A percentile compares a stretch with the other conserved stretches of the same genome.
phyloP scores from a whole-genome alignment of 2,113 vertebrate genomes.

The Rafetus swinhoei region DNA sequence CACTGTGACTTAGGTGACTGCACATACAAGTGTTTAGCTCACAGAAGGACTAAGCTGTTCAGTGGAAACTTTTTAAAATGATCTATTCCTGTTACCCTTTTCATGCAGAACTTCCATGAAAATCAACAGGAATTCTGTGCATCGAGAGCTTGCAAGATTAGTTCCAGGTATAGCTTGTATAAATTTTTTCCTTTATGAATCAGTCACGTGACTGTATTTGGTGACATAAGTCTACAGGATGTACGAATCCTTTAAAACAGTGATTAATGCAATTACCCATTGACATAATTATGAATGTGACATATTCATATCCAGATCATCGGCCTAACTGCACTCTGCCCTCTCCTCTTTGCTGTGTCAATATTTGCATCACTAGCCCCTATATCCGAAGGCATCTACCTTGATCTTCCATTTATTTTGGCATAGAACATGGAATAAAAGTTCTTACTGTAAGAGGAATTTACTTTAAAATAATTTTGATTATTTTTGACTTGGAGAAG shows the following conservation, averaged over 20 bases:
- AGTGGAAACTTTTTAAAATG: neutral
- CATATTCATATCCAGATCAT: constrained; percentile 57
- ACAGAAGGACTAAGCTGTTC: neutral
- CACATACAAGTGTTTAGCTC: neutral
- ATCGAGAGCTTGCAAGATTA: neutral
- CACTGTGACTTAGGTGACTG: fast-evolving
- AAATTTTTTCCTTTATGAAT: neutral
- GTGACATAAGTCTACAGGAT: constrained; percentile 31
- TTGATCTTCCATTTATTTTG: constrained; percentile 74
- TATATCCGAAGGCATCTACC: constrained; percentile 67
- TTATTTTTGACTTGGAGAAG: constrained; percentile 39
- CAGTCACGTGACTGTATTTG: constrained; percentile 34
- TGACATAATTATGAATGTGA: constrained; percentile 48
- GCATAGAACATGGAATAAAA: constrained; percentile 45
- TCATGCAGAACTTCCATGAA: neutral
- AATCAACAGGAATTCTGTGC: neutral
- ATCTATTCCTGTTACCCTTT: constrained; percentile 17
- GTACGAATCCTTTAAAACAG: constrained; percentile 52
- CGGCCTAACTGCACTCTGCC: constrained; percentile 53
- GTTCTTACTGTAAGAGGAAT: constrained; percentile 37
- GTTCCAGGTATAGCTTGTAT: neutral
- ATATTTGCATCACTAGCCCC: constrained; percentile 70
- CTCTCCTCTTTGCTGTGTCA: constrained; percentile 69
- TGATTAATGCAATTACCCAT: constrained; percentile 37
- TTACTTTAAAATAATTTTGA: constrained; percentile 50